A percentile compares a stretch with the other conserved stretches of the same genome.
These are phyloP conservation scores for Rambutsinella grinnellia DNA, from an alignment of 2,888 invertebrate genomes.

Conservation along the genomic window DNA sequence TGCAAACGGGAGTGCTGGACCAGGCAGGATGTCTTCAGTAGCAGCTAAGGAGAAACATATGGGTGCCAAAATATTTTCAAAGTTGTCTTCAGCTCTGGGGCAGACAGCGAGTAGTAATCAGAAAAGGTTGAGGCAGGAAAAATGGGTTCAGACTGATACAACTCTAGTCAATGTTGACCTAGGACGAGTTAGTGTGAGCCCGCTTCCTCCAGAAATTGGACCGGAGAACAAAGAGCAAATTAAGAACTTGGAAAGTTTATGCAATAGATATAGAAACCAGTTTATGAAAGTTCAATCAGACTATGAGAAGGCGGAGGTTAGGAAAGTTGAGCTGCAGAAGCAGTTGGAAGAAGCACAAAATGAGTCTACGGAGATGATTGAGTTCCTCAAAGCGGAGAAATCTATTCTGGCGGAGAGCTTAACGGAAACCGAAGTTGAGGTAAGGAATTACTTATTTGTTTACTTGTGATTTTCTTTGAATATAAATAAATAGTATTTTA, in stretches of 20 bases:
- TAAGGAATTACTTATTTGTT: constrained; percentile 67
- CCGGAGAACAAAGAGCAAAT: constrained; percentile 56
- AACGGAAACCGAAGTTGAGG: constrained; percentile 81
- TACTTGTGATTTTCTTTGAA: too few relatives aligned
- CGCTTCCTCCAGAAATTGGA: constrained; percentile 51
- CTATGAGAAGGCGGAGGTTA: constrained; percentile 69
- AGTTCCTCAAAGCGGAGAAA: constrained; percentile 89
- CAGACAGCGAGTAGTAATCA: constrained; percentile 65
- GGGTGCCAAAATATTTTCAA: constrained; percentile 64
- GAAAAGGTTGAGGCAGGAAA: constrained; percentile 62
- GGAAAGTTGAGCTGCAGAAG: constrained; percentile 76
- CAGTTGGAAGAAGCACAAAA: constrained; percentile 84
- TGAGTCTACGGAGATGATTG: constrained; percentile 86
- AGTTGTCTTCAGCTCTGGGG: constrained; percentile 63
- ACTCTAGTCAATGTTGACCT: constrained; percentile 13
- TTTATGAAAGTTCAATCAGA: constrained; percentile 61
- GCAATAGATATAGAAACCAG: constrained; percentile 58
- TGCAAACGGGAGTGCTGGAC: constrained; percentile 31
- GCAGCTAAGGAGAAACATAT: constrained; percentile 49
- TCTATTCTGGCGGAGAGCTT: constrained; percentile 83
- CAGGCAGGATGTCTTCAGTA: constrained; percentile 26
- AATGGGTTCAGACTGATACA: constrained; percentile 61
- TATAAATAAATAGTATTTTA: too few relatives aligned
- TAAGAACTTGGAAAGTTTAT: constrained; percentile 56
- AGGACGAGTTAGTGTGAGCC: constrained; percentile 39